phyloP scores from a whole-genome alignment of 2,797 vertebrate genomes.

The Scleropages formosus region DNA sequence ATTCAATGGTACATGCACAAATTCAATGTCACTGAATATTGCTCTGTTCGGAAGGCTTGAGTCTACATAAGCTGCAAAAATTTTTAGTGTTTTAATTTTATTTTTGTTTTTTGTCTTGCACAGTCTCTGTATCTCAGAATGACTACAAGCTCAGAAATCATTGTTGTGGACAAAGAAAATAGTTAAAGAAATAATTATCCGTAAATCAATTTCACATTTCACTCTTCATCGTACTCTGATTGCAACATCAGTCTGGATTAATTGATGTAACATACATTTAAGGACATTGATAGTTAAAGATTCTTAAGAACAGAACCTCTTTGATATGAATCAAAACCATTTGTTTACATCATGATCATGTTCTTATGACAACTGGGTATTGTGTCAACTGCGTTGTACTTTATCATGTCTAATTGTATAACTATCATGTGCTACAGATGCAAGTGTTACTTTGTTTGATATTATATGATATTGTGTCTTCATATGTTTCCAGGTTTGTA shows the following conservation, averaged over 20 bases:
- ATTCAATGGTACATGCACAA: background rate
- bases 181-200: background rate
- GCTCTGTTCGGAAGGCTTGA: background rate
- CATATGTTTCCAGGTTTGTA: slow-evolving; percentile 19
- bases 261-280: background rate
- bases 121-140: background rate
- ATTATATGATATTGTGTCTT: slow-evolving; percentile 17
- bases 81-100: background rate
- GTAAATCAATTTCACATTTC: background rate
- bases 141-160: background rate
- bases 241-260: background rate
- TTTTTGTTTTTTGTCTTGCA: background rate
- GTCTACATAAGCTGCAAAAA: background rate
- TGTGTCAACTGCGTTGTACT: slow-evolving; percentile 8
- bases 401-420: slow-evolving; percentile 15
- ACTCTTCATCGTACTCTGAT: background rate
- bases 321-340: background rate
- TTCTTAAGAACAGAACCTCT: background rate
- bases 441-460: slow-evolving; percentile 13
- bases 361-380: background rate
- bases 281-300: background rate
- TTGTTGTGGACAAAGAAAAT: background rate
- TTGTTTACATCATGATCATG: slow-evolving; percentile 15
- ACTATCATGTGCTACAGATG: slow-evolving; percentile 1
- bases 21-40: slow-evolving; percentile 12